Base-by-base conservation (phyloP, 2,888 invertebrate genomes). In the Crioceris asparagi region DNA sequence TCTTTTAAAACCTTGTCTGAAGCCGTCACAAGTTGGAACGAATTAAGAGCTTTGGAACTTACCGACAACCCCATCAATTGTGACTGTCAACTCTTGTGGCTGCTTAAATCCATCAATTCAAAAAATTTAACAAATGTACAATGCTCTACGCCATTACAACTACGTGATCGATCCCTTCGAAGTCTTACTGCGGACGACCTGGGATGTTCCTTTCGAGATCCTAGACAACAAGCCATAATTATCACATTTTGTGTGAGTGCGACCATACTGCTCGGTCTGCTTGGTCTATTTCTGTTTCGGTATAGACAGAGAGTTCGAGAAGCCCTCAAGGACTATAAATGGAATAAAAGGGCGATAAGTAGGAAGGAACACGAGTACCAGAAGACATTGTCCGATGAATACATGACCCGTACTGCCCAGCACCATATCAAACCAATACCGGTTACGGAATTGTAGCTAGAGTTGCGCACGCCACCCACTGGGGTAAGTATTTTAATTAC, bases 401-500 rank as follows among this genome's bases (percentile, higher is more conserved):
- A 83, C 65, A 79, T 80, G 57, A 77, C 79, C 45, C 71, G 80
- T 38, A 72, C 78, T 36, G 74, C 76, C 45, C 67, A 66, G 46
- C 66, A 64, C 57, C 58, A 72, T 57, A 62, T 70, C 45, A 72
- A 77, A 59, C 83, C 84, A 14, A 83, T 87, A 58, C 88, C 88
- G 51, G 86, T 87, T 56, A 88, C 88, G 72, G 88, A 87, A 65
- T 86, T 88, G 83, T 88, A 87, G 86, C 87, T 87, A 86, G 86
- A 87, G 75, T 83, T 85, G 70, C 84, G 85, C 83, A 85, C 86
- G 77, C 84, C 85, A 71, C 80, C 75, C 54, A 56, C 65, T 71
- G 79, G 71, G 79, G 72, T 44, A 35, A 41, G 44, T 34, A n/a
- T n/a, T n/a, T n/a, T n/a, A n/a, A n/a, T n/a, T n/a, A n/a, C n/a